Base-by-base conservation (phyloP, 2,888 invertebrate genomes). In the Ecliptopera silaceata region DNA sequence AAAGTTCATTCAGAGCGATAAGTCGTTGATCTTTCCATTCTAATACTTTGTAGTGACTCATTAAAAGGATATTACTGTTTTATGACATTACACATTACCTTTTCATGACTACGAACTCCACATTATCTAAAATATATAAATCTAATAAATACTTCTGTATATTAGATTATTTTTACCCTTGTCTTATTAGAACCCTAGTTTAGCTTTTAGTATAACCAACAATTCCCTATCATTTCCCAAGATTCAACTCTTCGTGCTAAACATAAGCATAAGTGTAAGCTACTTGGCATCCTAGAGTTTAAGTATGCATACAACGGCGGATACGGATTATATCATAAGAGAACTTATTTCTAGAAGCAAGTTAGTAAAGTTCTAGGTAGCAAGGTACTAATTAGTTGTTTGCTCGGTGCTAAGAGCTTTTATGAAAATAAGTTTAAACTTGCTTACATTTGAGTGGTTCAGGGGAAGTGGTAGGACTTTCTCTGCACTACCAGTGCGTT, bases 361-460 rank as follows among this genome's bases (percentile, higher is more conserved):
- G 8, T 1, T 26, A 26, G 26, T 26, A 26, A 26, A 15, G 36
- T 36, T 36, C 15, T 15, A 10, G 36, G 15, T 15, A 36, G 34
- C 5, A 34, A 15, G 10, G 12, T 29, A 17, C 15, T 38, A 49
- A 39, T 56, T 38, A n/a, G 38, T 50, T 44, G 39, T 54, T 43
- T 34, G 46, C 26, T 41, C 50, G 38, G 49, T 31, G 53, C 51
- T 52, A 58, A 56, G 32, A 46, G 59, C 38, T 64, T 56, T 54
- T 41, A 53, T 57, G 51, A 45, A 56, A 55, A 60, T 50, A 59
- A 63, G 58, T 63, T 59, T 51, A 61, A 61, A 50, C 61, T 62
- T 39, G 58, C 54, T 64, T 53, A 61, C 66, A 65, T 56, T 63
- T 43, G 65, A 67, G 66, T 66, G 63, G 56, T 66, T 59, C 56